Base-by-base conservation (phyloP, 2,113 vertebrate species). In the Callospermophilus lateralis region DNA sequence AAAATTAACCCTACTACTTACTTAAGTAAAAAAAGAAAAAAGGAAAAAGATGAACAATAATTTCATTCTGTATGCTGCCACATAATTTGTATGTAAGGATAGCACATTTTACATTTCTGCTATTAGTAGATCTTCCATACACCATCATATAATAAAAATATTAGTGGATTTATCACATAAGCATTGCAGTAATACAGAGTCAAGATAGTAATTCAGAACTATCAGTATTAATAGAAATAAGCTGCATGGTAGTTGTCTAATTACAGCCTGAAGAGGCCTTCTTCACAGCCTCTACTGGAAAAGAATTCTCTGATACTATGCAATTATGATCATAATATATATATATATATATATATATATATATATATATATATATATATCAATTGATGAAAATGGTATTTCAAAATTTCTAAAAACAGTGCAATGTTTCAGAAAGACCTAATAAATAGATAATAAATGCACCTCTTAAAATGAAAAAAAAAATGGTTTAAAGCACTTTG, bases 391-490 rank as follows among this genome's bases (percentile, higher is more conserved):
- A 85, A 93, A 81, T n/a, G 17, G 4, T 86, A 53, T 89, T 74
- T 92, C 22, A 61, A 89, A 84, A 84, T 95, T 70, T 89, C 55
- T 74, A 73, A 94, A 80, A 70, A 30, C 26, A 81, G 30, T 67
- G 53, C 0, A 58, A 39, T 74, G 24, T 85, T 93, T 94, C 37
- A 86, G 84, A 89, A 32, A 80, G 10, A 77, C 30, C 15, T 67
- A 96, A 74, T 79, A 94, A 86, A 84, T 80, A 91, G 63, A 86
- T 94, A 94, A 91, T 79, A 96, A 93, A 92, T 86, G 24, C 12
- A 51, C 84, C 74, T 91, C 74, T 96, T 72, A 77, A 91, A 89
- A 63, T 63, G 22, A 28, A 63, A 87, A 86, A 37, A 77, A 77
- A 85, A 92, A 94, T 70, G 9, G 17, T 45, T 85, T 95, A 93